Conservation (phyloP, 2,888 invertebrate genomes). For the Athalia circularis region DNA sequence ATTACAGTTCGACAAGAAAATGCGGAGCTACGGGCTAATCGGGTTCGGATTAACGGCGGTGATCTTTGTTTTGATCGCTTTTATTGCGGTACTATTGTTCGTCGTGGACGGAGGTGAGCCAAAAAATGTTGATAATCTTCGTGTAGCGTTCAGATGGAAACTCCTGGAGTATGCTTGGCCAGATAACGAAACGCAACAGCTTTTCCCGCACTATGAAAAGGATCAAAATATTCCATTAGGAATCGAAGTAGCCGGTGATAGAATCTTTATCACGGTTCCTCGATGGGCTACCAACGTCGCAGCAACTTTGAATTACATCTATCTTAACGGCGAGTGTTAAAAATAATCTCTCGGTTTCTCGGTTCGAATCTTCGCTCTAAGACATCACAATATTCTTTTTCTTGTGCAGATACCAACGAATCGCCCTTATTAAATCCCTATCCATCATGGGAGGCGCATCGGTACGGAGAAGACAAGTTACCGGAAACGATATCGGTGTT, state of each 20-base stretch:
- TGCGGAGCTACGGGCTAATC: too few species aligned
- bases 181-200: slow-evolving; percentile 74
- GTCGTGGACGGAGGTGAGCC: too few species aligned
- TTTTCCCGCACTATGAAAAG: slow-evolving; percentile 71
- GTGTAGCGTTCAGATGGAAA: slow-evolving; percentile 84
- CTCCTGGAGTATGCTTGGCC: slow-evolving; percentile 82
- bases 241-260: slow-evolving; percentile 81
- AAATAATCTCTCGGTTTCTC: slow-evolving; percentile 33
- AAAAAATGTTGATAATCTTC: slow-evolving; percentile 79
- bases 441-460: slow-evolving; percentile 87
- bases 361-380: not conserved
- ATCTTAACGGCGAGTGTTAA: slow-evolving; percentile 79
- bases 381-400: slow-evolving; percentile 68
- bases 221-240: slow-evolving; percentile 86
- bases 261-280: slow-evolving; percentile 85
- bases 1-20: too few species aligned
- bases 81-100: too few species aligned
- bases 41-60: too few species aligned
- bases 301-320: slow-evolving; percentile 84
- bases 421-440: slow-evolving; percentile 86
- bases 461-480: slow-evolving; percentile 74
- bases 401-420: slow-evolving; percentile 81
- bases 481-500: slow-evolving; percentile 86
- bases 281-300: slow-evolving; percentile 86
- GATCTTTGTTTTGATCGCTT: too few species aligned